Conservation (phyloP, 2,113 vertebrate species). For the Vidua chalybeata region DNA sequence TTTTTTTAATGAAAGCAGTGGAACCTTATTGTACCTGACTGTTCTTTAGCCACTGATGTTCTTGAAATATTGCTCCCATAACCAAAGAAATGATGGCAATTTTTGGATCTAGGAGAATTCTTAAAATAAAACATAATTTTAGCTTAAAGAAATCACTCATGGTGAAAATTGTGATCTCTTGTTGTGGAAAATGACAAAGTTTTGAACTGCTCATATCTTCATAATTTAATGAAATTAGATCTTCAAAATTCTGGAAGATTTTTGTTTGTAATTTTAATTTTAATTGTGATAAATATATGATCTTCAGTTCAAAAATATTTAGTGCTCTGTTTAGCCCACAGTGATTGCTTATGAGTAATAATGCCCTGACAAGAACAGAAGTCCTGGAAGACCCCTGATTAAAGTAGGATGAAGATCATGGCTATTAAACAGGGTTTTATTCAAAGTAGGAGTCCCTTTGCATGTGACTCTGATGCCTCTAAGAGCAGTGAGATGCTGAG, state of each 20-base stretch:
- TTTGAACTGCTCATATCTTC: constrained; percentile 3
- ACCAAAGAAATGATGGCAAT: not conserved
- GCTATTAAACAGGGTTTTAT: not conserved
- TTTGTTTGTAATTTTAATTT: not conserved
- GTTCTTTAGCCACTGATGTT: constrained; percentile 31
- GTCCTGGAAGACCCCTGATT: not conserved
- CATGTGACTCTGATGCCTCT: not conserved
- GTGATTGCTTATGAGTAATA: not conserved
- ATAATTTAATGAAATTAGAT: not conserved
- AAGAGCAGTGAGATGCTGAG: not conserved
- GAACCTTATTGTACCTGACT: constrained; percentile 54
- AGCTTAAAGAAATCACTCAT: constrained; percentile 6
- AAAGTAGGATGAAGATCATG: not conserved
- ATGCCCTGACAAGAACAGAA: not conserved
- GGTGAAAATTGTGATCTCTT: constrained; percentile 8
- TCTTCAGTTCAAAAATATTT: not conserved
- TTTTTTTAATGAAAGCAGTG: constrained; percentile 43
- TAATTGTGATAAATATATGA: not conserved
- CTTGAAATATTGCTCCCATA: constrained; percentile 49
- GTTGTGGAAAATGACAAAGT: not conserved
- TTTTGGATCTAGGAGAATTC: constrained; percentile 15
- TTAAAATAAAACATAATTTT: not conserved
- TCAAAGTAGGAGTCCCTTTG: not conserved
- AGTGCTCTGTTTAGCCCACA: not conserved
- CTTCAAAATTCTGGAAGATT: not conserved